These are phyloP conservation scores for Biston stratarius DNA, from an alignment of 2,888 invertebrate genomes.

Conservation along the genomic window DNA sequence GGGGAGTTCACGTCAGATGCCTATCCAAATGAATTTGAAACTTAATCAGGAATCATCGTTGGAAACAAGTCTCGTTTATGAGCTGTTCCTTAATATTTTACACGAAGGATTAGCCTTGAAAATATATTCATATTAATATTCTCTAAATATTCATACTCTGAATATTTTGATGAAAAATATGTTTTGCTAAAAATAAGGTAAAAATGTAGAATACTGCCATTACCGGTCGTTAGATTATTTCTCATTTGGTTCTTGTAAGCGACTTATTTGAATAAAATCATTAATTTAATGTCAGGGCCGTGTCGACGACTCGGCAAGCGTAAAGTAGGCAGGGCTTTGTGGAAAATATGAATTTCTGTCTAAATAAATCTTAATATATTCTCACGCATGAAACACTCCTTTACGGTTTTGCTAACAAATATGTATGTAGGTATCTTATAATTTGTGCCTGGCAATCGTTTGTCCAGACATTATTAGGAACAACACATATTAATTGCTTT, in stretches of 20 bases:
- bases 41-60: conserved; percentile 15
- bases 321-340: conserved; percentile 22
- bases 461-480: no score
- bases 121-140: no score
- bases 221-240: conserved; percentile 25
- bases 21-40: conserved; percentile 19
- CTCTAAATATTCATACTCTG: neutral
- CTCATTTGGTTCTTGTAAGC: conserved; percentile 24
- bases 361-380: conserved; percentile 31
- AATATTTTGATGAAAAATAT: no score
- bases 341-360: conserved; percentile 24
- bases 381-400: conserved; percentile 14
- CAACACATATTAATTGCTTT: no score
- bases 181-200: neutral
- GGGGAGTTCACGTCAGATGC: conserved; percentile 16
- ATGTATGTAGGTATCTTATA: neutral
- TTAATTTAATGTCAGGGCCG: conserved; percentile 32
- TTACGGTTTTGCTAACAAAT: conserved; percentile 1
- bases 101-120: neutral
- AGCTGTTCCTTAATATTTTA: neutral
- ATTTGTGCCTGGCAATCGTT: no score
- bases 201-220: neutral
- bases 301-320: conserved; percentile 28
- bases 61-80: neutral
- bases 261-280: conserved; percentile 35